Evolutionary conservation across 2,797 vertebrate genomes (phyloP).

Genomic region (Glossophaga mutica): DNA sequence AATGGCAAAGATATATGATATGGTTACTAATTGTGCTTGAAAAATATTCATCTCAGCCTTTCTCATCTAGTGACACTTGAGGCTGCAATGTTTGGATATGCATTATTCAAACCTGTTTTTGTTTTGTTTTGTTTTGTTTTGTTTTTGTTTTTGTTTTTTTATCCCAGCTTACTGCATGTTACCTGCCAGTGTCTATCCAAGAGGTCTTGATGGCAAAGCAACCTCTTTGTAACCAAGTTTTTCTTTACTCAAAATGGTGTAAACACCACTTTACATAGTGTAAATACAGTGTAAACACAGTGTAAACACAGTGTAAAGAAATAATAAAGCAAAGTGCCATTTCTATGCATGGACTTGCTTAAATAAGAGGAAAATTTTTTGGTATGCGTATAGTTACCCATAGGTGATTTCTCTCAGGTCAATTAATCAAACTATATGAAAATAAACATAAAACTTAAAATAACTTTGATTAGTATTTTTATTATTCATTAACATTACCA

Average conservation of each 20-base stretch:
- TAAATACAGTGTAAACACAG: not conserved
- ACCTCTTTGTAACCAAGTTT: not conserved
- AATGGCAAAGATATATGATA: constrained; percentile 40
- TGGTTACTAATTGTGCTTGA: constrained; percentile 59
- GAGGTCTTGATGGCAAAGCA: not conserved
- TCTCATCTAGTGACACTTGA: constrained; percentile 65
- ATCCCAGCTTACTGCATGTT: not conserved
- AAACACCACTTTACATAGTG: not conserved
- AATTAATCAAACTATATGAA: not conserved
- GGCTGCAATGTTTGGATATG: constrained; percentile 55
- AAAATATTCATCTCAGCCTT: constrained; percentile 63
- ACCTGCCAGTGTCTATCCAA: not conserved
- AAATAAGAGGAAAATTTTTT: not conserved
- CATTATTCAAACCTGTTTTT: constrained; percentile 71
- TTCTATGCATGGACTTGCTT: not conserved
- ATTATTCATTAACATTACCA: not conserved
- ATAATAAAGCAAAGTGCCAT: not conserved
- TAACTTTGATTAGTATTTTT: not conserved
- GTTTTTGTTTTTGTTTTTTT: not conserved
- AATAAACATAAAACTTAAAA: not conserved
- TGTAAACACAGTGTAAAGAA: not conserved
- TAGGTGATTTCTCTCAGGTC: not conserved
- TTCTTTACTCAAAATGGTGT: not conserved
- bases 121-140: too few species aligned
- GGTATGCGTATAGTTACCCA: not conserved